Base-by-base conservation (phyloP, 2,797 vertebrate genomes). In the Eulemur rubriventer region DNA sequence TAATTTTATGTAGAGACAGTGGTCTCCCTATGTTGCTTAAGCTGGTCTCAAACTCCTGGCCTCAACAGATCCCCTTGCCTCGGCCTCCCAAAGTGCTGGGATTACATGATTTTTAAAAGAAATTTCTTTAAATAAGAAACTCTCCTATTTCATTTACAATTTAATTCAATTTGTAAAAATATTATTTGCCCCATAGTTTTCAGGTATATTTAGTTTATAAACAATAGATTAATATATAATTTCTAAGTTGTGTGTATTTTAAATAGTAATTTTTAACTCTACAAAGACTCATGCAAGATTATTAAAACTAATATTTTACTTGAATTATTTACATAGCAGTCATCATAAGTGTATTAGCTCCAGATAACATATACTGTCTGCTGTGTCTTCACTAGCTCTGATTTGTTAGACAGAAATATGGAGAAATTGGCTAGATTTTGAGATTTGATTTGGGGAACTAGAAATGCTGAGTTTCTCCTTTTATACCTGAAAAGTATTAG, bases 201-300 rank as follows among this genome's bases (percentile, higher is more conserved):
- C 22, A 91, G 35, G 26, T 48, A 65, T 35, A 10, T 80, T 70
- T 91, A 76, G 46, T 81, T 95, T 79, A 48, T 55, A 57, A 52
- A 65, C 92, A 81, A 78, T 55, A 94, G 59, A 28, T 35, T 73
- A 55, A 85, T 0, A 52, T 35, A 63, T 9, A 73, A 22, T 70
- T 87, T 87, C 38, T 78, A 91, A 91, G 7, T 50, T 69, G 26
- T 79, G 13, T 88, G 30, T 50, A 28, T 86, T 93, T 89, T 43
- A 89, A 95, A 26, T 86, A 93, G 35, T 48, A 91, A 20, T 78
- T 82, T 17, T 24, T 82, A 92, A 94, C 11, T 61, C n/a, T 52
- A 84, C 28, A 65, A 91, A 95, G 83, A 55, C 16, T 41, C 46
- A 78, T 9, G 46, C 6, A 79, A 61, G n/a, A 41, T 22, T 65